Evolutionary conservation across 2,113 vertebrate species (phyloP).

Genomic region (Coptodon rendalli): DNA sequence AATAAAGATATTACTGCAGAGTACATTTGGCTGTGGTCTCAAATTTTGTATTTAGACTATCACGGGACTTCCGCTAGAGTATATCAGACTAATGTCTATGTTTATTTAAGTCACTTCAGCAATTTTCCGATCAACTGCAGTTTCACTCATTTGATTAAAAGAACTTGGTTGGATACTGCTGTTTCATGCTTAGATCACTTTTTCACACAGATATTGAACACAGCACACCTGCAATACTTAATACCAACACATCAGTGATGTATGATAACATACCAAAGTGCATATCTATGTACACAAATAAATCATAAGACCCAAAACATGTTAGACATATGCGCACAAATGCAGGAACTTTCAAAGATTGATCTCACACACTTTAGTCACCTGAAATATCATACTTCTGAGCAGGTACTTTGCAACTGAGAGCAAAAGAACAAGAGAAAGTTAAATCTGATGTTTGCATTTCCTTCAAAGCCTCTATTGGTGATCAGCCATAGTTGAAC

Average conservation of each 20-base stretch:
- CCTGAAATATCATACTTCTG: accelerated
- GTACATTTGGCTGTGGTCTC: not conserved
- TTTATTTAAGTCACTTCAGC: not conserved
- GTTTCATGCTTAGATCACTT: not conserved
- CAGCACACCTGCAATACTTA: not conserved
- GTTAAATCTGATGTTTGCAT: not conserved
- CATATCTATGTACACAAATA: not conserved
- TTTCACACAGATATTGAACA: not conserved
- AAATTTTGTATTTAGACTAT: not conserved
- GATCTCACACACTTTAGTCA: not conserved
- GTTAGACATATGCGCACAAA: not conserved
- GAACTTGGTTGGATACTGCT: not conserved
- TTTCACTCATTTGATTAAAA: not conserved
- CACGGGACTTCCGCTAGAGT: not conserved
- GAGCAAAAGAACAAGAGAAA: not conserved
- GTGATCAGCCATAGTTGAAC: not conserved
- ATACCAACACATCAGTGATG: not conserved
- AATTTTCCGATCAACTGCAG: not conserved
- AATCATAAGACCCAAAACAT: not conserved
- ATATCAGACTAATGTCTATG: not conserved
- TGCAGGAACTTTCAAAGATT: not conserved
- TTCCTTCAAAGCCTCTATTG: not conserved
- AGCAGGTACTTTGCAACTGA: not conserved
- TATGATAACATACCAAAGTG: not conserved
- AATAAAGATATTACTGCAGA: not conserved